These are phyloP conservation scores for Drosophila ercepeae DNA, from an alignment of 1,140 invertebrate genomes.

Conservation along the genomic window DNA sequence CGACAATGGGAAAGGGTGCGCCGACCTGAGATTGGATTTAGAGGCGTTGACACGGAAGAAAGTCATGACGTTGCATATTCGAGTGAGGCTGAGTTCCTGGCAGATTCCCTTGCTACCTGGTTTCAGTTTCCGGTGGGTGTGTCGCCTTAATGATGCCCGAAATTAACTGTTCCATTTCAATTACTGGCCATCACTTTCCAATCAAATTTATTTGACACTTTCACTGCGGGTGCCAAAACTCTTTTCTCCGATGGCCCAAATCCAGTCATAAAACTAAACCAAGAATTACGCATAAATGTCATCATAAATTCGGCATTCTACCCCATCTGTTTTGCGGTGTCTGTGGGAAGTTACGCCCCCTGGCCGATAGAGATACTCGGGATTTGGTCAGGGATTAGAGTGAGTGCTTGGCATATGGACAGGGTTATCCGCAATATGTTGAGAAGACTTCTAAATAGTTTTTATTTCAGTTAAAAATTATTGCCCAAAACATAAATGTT, in stretches of 20 bases:
- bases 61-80: constrained; percentile 72
- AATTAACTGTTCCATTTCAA: constrained; percentile 71
- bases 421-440: constrained; percentile 10
- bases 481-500: background rate
- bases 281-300: constrained; percentile 74
- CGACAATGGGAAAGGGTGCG: constrained; percentile 44
- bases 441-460: background rate
- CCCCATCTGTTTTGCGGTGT: constrained; percentile 13
- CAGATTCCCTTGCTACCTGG: constrained; percentile 45
- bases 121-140: constrained; percentile 53
- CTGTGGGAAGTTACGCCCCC: constrained; percentile 62
- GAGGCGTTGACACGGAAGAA: constrained; percentile 67
- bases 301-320: constrained; percentile 65
- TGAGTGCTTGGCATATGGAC: constrained; percentile 25
- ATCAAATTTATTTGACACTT: constrained; percentile 78
- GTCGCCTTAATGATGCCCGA: constrained; percentile 66
- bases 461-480: background rate
- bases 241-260: constrained; percentile 29
- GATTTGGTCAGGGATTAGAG: constrained; percentile 48
- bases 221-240: constrained; percentile 54
- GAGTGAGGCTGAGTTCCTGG: constrained; percentile 7
- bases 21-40: background rate
- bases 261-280: constrained; percentile 53
- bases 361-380: constrained; percentile 9
- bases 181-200: constrained; percentile 48